Evolutionary conservation across 2,888 invertebrate species (phyloP).

Genomic region (Conus canariensis): DNA sequence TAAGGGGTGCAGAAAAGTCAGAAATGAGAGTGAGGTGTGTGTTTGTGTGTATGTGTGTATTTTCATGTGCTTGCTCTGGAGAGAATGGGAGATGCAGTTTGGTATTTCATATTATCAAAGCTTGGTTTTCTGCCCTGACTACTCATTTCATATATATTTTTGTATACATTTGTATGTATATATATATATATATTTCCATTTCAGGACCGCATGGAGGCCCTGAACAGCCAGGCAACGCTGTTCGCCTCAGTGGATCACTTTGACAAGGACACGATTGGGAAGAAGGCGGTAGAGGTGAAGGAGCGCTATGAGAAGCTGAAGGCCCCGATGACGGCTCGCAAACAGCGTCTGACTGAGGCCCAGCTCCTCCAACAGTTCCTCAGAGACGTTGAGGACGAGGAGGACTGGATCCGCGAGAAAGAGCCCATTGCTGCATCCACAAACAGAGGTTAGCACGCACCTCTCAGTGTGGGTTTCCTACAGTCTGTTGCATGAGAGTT

Average conservation of each 20-base stretch:
- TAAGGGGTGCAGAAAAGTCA: too few species aligned
- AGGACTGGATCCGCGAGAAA: constrained; percentile 99
- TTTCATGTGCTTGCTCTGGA: too few species aligned
- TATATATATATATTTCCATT: constrained; percentile 36
- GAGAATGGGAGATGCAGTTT: too few species aligned
- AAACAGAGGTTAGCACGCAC: constrained; percentile 85
- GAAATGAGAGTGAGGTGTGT: too few species aligned
- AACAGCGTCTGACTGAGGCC: constrained; percentile 94
- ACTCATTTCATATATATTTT: too few species aligned
- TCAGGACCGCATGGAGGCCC: constrained; percentile 93
- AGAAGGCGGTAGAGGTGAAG: constrained; percentile 90
- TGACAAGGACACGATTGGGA: constrained; percentile 95
- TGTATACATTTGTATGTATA: too few species aligned
- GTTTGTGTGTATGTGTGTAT: too few species aligned
- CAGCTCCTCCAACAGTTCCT: constrained; percentile 97
- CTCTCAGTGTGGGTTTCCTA: background rate
- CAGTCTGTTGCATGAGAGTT: background rate
- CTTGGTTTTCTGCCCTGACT: too few species aligned
- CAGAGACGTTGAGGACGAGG: constrained; percentile 98
- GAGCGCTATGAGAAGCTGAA: constrained; percentile 84
- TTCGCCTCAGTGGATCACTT: constrained; percentile 97
- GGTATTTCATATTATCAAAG: too few species aligned
- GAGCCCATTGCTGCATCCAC: constrained; percentile 98
- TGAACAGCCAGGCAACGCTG: constrained; percentile 92
- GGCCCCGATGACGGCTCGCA: constrained; percentile 92